A percentile compares a stretch with the other conserved stretches of the same genome.
These are phyloP conservation scores for Apamea epomidion DNA, from an alignment of 2,888 invertebrate genomes.

Conservation along the genomic window DNA sequence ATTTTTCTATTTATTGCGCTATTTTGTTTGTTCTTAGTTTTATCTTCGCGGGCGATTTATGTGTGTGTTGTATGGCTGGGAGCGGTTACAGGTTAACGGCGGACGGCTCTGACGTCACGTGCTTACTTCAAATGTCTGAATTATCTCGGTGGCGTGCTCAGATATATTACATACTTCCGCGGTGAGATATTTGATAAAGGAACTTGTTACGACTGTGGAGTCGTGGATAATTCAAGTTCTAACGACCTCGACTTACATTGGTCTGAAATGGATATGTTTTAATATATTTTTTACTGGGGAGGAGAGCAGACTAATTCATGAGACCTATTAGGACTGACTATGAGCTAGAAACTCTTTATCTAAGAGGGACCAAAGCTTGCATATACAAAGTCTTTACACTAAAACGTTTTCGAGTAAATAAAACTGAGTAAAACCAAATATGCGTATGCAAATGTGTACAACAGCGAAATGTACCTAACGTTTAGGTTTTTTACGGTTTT, in stretches of 20 bases:
- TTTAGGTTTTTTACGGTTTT: conserved; percentile 59
- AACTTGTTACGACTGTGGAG: conserved; percentile 9
- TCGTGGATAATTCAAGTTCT: conserved; percentile 14
- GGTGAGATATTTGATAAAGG: conserved; percentile 17
- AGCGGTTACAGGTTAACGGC: conserved; percentile 53
- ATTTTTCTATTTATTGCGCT: conserved; percentile 68
- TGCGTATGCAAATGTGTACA: conserved; percentile 63
- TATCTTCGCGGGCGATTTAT: conserved; percentile 58
- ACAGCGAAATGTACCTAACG: conserved; percentile 41
- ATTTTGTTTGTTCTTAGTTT: conserved; percentile 65
- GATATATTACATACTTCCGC: conserved; percentile 37
- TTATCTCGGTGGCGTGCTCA: conserved; percentile 43
- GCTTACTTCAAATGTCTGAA: conserved; percentile 49
- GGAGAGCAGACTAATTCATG: neutral
- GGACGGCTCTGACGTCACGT: conserved; percentile 53
- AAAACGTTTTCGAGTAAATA: conserved; percentile 53
- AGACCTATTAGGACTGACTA: neutral
- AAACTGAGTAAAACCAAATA: conserved; percentile 58
- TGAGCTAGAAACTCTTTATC: neutral
- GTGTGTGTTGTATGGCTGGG: conserved; percentile 41
- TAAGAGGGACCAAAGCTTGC: neutral
- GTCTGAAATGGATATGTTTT: neutral
- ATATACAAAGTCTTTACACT: conserved; percentile 8
- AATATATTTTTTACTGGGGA: neutral
- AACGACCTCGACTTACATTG: neutral